Conservation (phyloP, 2,113 vertebrate genomes). For the Deroptyus accipitrinus region DNA sequence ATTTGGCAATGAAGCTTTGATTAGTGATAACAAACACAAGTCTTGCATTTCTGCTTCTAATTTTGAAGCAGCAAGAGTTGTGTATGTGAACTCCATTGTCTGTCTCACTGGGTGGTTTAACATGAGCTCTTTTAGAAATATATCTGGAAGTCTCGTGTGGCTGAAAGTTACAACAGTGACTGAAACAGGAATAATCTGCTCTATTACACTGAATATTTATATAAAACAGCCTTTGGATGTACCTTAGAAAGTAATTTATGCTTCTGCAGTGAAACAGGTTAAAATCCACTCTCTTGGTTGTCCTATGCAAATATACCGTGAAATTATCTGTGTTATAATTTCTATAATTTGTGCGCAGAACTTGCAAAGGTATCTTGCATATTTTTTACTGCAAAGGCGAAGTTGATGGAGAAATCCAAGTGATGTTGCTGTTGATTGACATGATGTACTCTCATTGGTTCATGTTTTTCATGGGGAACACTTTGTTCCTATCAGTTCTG, state of each 20-base stretch:
- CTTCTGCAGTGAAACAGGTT: not conserved
- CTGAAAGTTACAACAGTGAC: not conserved
- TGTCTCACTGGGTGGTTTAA: not conserved
- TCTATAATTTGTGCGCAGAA: not conserved
- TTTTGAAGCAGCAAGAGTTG: not conserved
- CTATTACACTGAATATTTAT: not conserved
- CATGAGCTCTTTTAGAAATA: not conserved
- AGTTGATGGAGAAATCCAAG: not conserved
- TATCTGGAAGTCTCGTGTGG: not conserved
- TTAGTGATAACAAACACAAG: not conserved
- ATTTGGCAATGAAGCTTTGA: not conserved
- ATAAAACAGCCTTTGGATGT: not conserved
- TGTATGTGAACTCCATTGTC: not conserved
- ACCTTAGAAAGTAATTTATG: not conserved
- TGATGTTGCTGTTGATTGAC: not conserved
- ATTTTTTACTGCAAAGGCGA: not conserved
- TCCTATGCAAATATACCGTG: not conserved
- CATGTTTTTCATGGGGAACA: not conserved
- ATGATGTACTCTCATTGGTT: accelerated
- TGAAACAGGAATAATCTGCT: not conserved
- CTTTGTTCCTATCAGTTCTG: not conserved
- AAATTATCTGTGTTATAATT: not conserved
- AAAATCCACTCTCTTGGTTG: not conserved
- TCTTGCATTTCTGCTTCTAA: not conserved
- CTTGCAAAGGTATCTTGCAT: not conserved